phyloP scores from a whole-genome alignment of 2,797 vertebrate genomes.

The Danio choprae region DNA sequence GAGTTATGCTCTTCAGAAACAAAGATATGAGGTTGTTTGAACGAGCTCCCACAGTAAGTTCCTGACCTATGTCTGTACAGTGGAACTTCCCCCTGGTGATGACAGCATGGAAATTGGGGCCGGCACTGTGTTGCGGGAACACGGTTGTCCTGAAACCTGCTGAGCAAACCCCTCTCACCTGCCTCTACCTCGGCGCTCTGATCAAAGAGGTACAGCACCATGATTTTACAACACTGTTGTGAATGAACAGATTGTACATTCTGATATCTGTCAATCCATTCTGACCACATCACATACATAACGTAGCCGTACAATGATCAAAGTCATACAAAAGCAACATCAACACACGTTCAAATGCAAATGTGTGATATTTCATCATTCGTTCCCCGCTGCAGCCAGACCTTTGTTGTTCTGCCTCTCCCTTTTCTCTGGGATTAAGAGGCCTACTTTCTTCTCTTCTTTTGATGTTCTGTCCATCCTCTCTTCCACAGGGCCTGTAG shows the following conservation, averaged over 20 bases:
- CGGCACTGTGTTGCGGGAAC: conserved; percentile 95
- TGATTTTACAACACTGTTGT: not conserved
- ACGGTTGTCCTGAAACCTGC: conserved; percentile 96
- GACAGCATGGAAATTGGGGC: conserved; percentile 98
- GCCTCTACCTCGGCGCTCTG: conserved; percentile 93
- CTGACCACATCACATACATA: conserved; percentile 4
- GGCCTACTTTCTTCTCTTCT: conserved; percentile 68
- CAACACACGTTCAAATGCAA: conserved; percentile 24
- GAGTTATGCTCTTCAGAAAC: conserved; percentile 38
- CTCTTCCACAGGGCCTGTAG: conserved; percentile 60
- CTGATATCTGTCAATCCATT: conserved; percentile 4
- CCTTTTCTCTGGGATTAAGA: conserved; percentile 71
- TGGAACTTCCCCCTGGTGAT: conserved; percentile 99
- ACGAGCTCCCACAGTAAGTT: conserved; percentile 43
- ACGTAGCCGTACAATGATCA: conserved; percentile 27
- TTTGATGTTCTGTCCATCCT: conserved; percentile 75
- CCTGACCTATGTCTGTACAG: conserved; percentile 72
- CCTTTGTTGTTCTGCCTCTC: conserved; percentile 58
- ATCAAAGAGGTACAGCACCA: conserved; percentile 89
- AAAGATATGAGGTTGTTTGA: conserved; percentile 40
- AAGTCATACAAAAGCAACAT: conserved; percentile 28
- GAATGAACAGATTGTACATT: conserved; percentile 83
- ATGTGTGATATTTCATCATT: conserved; percentile 21
- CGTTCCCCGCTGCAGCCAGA: conserved; percentile 45
- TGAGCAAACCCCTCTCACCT: conserved; percentile 97